Base-by-base conservation (phyloP, 2,797 vertebrate genomes). In the Bovichtus diacanthus region DNA sequence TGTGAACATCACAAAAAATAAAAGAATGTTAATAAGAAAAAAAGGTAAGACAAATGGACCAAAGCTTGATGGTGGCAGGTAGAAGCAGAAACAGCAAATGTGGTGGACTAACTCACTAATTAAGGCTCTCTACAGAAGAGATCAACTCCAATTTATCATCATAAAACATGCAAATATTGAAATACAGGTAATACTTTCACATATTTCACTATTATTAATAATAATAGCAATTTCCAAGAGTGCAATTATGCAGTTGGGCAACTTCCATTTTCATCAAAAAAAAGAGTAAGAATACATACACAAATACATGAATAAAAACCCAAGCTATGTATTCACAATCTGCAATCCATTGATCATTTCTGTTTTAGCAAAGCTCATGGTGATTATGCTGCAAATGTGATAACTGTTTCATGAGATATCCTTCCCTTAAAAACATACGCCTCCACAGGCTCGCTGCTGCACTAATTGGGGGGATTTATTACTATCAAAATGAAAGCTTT, bases 391-490 rank as follows among this genome's bases (percentile, higher is more conserved):
- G 23, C 10, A 78, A 80, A 83, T 75, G 23, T 65, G 46, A 81
- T 54, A 38, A 53, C 51, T 49, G 71, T 62, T 74, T 80, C 43
- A 76, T 50, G 59, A 83, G 66, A 80, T 53, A 46, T 73, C 12
- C 51, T 65, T 56, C 46, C 34, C 59, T 61, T 76, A 60, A 75
- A 66, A 61, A 16, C 5, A 11, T 44, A 38, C 56, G 21, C 23
- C 72, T 79, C 53, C 46, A 39, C 50, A 78, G 51, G 16, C 53
- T 80, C n/a, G 2, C 54, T 73, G 55, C 54, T 46, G 58, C 68
- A 64, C 78, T 82, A 85, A 88, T 83, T 87, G 50, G 74, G 60
- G 16, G 62, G 50, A 77, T 85, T 77, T 80, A 84, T 78, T 66
- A 76, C 49, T 41, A 34, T 82, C 31, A 58, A 69, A 82, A 71